Evolutionary conservation across 2,113 vertebrate genomes (phyloP), one percentile per base, ranked within the genome.

Genomic region (Cryptotis parvus): DNA sequence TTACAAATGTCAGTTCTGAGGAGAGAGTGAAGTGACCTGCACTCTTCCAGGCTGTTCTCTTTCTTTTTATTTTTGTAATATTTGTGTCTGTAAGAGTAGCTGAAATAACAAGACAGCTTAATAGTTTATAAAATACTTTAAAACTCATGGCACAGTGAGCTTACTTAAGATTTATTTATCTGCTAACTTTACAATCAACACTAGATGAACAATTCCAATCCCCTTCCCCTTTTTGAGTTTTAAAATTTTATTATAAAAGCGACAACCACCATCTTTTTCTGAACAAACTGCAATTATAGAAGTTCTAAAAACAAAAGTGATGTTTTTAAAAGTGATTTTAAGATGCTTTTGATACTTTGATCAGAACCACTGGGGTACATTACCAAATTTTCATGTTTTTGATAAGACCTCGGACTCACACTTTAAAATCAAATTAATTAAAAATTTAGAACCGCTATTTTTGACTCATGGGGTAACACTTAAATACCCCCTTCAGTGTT

Each of bases 361-460:
- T 74, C 6, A 49, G 14, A 43, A 41, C 29, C 35, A 29, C 33
- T 49, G 61, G 72, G 29, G 7, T 43, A 24, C 22, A 11, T 70
- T 15, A 35, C n/a, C 73, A 74, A 68, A 79, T 16, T 61, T 89
- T 75, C 37, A 43, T 12, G 27, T 66, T 74, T 91, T 69, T 87
- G 52, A 6, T 84, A 55, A 89, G 55, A 73, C 1, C 41, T 87
- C 73, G 55, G 39, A 61, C 20, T 73, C 43, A 91, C 10, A 4
- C 65, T 86, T 81, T 79, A 69, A 37, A 65, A 61, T 37, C 35
- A 79, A 78, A 58, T 66, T 16, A 29, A 39, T 63, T 82, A 20
- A 27, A 83, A 39, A 27, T 83, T 94, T 84, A 31, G 29, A 80
- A 89, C 45, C 14, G 58, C 70, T 83, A 45, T 33, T 87, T 90